phyloP scores from a whole-genome alignment of 2,113 vertebrate genomes.

The Dryoscopus gambensis region DNA sequence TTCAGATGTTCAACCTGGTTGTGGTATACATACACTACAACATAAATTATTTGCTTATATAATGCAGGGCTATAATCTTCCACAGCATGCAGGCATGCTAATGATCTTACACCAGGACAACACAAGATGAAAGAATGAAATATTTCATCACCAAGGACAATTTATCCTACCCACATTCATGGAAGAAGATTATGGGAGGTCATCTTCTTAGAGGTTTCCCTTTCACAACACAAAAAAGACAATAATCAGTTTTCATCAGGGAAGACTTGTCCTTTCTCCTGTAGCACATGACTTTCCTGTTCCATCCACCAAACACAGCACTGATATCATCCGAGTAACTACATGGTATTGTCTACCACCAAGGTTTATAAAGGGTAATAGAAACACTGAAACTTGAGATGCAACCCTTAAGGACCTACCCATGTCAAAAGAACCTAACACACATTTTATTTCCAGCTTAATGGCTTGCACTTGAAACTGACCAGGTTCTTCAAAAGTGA shows the following conservation, averaged over 20 bases:
- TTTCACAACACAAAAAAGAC: neutral
- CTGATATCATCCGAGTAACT: neutral
- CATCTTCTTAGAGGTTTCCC: constrained; percentile 1
- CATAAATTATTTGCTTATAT: neutral
- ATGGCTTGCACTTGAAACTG: neutral
- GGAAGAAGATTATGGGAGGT: neutral
- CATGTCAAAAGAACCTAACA: neutral
- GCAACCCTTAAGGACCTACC: neutral
- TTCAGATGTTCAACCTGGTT: neutral
- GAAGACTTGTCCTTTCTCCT: neutral
- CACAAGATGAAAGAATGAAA: neutral
- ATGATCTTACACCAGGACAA: neutral
- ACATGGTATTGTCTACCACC: neutral
- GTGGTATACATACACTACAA: neutral
- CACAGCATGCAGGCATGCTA: neutral
- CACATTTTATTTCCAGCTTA: neutral
- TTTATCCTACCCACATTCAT: neutral
- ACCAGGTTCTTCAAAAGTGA: neutral
- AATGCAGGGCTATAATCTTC: neutral
- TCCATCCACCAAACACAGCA: neutral
- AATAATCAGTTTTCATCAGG: neutral
- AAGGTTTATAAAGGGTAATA: neutral
- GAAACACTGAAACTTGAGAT: neutral
- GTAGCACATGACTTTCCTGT: neutral
- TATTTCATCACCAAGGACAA: neutral